phyloP scores from a whole-genome alignment of 2,113 vertebrate genomes.

The Sander vitreus region DNA sequence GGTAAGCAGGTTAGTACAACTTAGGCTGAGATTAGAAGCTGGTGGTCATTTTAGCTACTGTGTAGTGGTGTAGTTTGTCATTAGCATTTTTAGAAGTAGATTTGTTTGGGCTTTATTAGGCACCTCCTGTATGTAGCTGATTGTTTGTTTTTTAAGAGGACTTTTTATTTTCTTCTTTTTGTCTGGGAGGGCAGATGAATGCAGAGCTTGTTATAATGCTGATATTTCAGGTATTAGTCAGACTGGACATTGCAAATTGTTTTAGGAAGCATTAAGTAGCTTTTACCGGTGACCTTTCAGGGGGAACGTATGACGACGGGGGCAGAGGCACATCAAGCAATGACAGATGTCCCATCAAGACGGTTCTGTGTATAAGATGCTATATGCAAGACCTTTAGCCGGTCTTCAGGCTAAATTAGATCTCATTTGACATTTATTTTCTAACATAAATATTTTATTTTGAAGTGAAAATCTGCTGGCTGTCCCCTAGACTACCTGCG shows the following conservation, averaged over 20 bases:
- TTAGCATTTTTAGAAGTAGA: slow-evolving; percentile 35
- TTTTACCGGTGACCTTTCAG: slow-evolving; percentile 79
- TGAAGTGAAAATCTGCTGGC: slow-evolving; percentile 65
- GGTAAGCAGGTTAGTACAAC: slow-evolving; percentile 76
- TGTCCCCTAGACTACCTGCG: slow-evolving; percentile 32
- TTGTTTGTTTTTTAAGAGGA: not conserved
- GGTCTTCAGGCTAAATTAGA: slow-evolving; percentile 75
- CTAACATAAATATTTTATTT: slow-evolving; percentile 80
- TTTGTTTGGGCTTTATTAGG: slow-evolving; percentile 1
- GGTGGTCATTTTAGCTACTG: slow-evolving; percentile 26
- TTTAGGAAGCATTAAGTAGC: slow-evolving; percentile 60
- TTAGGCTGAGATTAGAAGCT: slow-evolving; percentile 32
- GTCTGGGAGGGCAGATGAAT: slow-evolving; percentile 11
- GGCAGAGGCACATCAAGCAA: slow-evolving; percentile 44
- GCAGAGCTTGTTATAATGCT: slow-evolving; percentile 24
- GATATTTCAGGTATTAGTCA: slow-evolving; percentile 37
- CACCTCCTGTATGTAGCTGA: not conserved
- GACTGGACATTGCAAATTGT: slow-evolving; percentile 54
- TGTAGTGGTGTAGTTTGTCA: slow-evolving; percentile 26
- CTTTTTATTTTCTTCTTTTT: slow-evolving; percentile 2
- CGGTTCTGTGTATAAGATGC: slow-evolving; percentile 46
- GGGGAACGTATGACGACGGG: slow-evolving; percentile 24
- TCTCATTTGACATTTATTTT: slow-evolving; percentile 82
- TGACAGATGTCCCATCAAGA: slow-evolving; percentile 67
- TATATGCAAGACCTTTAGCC: slow-evolving; percentile 72